These are phyloP conservation scores for Sceliomorpha sp. DNA, from an alignment of 2,888 invertebrate genomes.

Conservation along the genomic window DNA sequence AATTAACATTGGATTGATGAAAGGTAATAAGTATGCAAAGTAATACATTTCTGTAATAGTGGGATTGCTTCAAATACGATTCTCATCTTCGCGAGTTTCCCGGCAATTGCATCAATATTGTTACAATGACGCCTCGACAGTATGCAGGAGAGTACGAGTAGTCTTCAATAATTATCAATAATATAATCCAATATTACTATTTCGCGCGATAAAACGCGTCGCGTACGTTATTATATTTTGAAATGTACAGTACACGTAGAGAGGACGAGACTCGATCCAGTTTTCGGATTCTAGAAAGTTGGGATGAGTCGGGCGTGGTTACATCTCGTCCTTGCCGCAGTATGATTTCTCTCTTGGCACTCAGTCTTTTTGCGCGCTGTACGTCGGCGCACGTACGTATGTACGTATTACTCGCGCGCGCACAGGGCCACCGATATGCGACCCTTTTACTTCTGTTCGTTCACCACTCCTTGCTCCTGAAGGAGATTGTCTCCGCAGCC, in stretches of 20 bases:
- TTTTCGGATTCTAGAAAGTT: slow-evolving; percentile 80
- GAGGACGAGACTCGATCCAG: slow-evolving; percentile 75
- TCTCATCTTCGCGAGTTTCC: no score
- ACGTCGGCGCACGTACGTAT: slow-evolving; percentile 30
- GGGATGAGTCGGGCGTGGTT: slow-evolving; percentile 77
- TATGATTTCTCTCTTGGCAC: slow-evolving; percentile 79
- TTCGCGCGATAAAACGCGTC: no score
- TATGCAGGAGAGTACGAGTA: no score
- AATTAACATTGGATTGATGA: no score
- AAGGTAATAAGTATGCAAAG: no score
- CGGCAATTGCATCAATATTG: no score
- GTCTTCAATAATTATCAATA: no score
- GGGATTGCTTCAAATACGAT: no score
- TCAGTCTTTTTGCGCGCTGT: slow-evolving; percentile 57
- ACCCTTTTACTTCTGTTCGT: slow-evolving; percentile 31
- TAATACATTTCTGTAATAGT: no score
- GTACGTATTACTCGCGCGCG: slow-evolving; percentile 3
- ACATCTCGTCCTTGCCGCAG: slow-evolving; percentile 76
- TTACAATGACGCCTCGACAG: no score
- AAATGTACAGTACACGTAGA: slow-evolving; percentile 56
- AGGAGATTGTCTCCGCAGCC: slow-evolving; percentile 54
- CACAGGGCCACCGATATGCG: slow-evolving; percentile 29
- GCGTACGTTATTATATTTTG: no score
- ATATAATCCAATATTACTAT: no score
- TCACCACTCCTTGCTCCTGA: slow-evolving; percentile 46